Conservation (phyloP, 2,113 vertebrate genomes). For the Oreochromis aureus region DNA sequence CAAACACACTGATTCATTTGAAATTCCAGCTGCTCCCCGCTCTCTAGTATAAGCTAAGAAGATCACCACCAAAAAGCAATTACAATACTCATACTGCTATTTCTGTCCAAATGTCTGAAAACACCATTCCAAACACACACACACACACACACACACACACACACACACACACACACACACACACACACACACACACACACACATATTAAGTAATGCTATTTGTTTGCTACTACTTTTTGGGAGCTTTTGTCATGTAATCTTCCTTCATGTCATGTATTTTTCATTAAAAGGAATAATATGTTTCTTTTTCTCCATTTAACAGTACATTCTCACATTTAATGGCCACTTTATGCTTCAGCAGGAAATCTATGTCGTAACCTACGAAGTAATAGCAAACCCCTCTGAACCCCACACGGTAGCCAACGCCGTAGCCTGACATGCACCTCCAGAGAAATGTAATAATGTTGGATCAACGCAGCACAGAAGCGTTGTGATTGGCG, state of each 20-base stretch:
- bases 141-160: background rate
- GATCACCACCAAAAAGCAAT: slow-evolving; percentile 53
- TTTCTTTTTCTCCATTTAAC: background rate
- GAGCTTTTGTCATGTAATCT: background rate
- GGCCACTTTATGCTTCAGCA: background rate
- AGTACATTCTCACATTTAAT: background rate
- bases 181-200: background rate
- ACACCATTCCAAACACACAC: background rate
- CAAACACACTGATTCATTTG: slow-evolving; percentile 40
- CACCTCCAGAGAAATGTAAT: background rate
- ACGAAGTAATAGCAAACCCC: background rate
- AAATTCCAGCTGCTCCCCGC: slow-evolving; percentile 49
- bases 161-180: background rate
- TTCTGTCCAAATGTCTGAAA: slow-evolving; percentile 11
- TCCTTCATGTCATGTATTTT: background rate
- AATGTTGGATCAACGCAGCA: background rate
- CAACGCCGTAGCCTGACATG: background rate
- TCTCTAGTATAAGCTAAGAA: background rate
- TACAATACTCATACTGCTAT: slow-evolving; percentile 22
- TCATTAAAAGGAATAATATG: background rate
- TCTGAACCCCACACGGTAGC: background rate
- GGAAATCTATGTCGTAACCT: background rate
- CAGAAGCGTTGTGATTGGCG: background rate
- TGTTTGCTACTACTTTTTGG: background rate
- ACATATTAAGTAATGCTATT: background rate